Base-by-base conservation (phyloP, 2,113 vertebrate species). In the Perca fluviatilis region DNA sequence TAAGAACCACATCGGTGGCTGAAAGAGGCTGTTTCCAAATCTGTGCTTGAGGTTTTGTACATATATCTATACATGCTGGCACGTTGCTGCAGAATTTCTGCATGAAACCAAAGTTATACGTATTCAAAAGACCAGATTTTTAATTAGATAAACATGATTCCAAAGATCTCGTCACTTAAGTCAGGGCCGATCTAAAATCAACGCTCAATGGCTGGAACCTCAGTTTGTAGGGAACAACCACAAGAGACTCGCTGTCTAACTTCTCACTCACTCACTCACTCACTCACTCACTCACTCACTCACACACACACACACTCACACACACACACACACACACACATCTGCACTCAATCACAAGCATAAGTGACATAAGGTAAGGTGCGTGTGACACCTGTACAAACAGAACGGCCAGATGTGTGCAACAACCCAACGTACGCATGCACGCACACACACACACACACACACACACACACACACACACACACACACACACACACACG, bases 371-470 rank as follows among this genome's bases (percentile, higher is more conserved):
- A 57, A 4, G 2, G 46, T 47, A 81, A 88, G 68, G 49, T 88
- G 79, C 72, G 18, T 46, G 21, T 46, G 47, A 76, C 89, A 92
- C 83, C 85, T 89, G 88, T 75, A 30, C 65, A 91, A 92, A 89
- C 82, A 83, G 30, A 50, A 30, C 23, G 3, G 10, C 50, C 86
- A 87, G 81, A 85, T 80, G 86, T 82, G 61, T 51, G 33, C 36
- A 68, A 57, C 47, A 30, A 15, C 6, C 57, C 43, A 21, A 51
- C 40, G 15, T 50, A 21, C 36, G 36, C 64, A 49, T 19, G 51
- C 11, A 57, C 21, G 23, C 64, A 30, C 27, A 30, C 58, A 63
- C 30, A 19, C 40, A 23, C 36, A 61, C 66, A 49, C 43, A n/a
- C 61, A 51, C 81, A 57, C 77, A 71, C 79, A 43, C 66, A 36